Percentiles rank a stretch among this genome's conserved stretches.
Conservation (phyloP, 1,140 invertebrate genomes). For the Bombus pascuorum region DNA sequence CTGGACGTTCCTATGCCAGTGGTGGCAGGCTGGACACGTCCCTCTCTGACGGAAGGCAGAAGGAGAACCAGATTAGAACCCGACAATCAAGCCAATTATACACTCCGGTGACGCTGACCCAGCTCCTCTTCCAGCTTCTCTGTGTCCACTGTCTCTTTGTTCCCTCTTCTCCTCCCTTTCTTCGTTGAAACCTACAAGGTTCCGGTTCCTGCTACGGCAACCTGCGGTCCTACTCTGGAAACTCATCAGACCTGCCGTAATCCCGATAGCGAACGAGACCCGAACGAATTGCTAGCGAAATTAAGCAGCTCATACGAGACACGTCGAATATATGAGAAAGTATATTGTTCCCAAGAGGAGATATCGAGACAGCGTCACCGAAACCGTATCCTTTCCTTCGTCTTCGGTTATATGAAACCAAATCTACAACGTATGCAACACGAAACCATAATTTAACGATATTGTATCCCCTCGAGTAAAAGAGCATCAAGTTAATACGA, state of each 20-base stretch:
- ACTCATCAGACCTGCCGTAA: constrained; percentile 80
- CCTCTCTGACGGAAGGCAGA: constrained; percentile 71
- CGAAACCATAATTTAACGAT: constrained; percentile 7
- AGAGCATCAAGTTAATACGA: not conserved
- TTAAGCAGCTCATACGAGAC: constrained; percentile 70
- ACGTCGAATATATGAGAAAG: constrained; percentile 52
- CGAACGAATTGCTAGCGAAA: constrained; percentile 77
- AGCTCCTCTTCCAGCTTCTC: constrained; percentile 70
- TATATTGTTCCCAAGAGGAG: constrained; percentile 12
- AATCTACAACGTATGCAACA: not conserved
- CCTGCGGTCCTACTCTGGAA: constrained; percentile 73
- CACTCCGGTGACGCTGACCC: constrained; percentile 80
- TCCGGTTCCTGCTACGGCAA: constrained; percentile 72
- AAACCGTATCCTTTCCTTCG: constrained; percentile 1
- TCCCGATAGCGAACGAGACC: constrained; percentile 74
- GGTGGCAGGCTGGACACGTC: constrained; percentile 65
- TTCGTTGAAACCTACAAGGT: constrained; percentile 69
- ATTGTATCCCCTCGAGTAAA: not conserved
- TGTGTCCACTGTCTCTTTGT: constrained; percentile 64
- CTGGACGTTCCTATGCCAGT: constrained; percentile 39
- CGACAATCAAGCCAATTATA: constrained; percentile 82
- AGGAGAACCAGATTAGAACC: constrained; percentile 79
- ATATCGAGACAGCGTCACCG: constrained; percentile 25
- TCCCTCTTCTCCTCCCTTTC: constrained; percentile 68
- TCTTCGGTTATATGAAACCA: not conserved